These are phyloP conservation scores for Denticeps clupeoides DNA, from an alignment of 2,797 vertebrate species.

Conservation along the genomic window DNA sequence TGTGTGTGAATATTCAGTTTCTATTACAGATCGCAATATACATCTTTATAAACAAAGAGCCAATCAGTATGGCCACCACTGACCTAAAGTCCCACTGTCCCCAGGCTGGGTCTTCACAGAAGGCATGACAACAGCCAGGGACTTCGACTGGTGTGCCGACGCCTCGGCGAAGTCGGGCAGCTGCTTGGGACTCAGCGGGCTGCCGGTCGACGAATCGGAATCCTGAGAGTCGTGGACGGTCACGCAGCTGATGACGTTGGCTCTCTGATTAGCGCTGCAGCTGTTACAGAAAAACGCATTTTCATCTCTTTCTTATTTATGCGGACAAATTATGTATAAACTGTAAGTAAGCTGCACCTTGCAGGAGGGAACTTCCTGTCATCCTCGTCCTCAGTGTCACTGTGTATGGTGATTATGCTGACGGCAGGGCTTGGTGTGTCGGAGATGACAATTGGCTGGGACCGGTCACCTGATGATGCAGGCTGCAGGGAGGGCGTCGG, in stretches of 20 bases:
- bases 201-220: slow-evolving; percentile 87
- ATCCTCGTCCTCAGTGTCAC: slow-evolving; percentile 94
- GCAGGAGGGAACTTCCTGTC: slow-evolving; percentile 80
- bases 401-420: slow-evolving; percentile 97
- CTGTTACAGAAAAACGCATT: slow-evolving; percentile 36
- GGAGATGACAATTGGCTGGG: slow-evolving; percentile 90
- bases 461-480: slow-evolving; percentile 59
- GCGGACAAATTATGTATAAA: neutral
- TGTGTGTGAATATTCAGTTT: no score
- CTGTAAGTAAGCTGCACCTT: slow-evolving; percentile 53
- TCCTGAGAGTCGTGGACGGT: slow-evolving; percentile 95
- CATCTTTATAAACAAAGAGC: neutral
- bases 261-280: slow-evolving; percentile 72
- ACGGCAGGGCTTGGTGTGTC: slow-evolving; percentile 93
- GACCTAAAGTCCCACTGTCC: slow-evolving; percentile 45
- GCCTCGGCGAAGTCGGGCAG: slow-evolving; percentile 50
- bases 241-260: slow-evolving; percentile 96
- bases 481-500: slow-evolving; percentile 60
- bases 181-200: slow-evolving; percentile 72
- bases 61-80: neutral
- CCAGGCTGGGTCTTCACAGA: slow-evolving; percentile 76
- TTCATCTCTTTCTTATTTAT: neutral
- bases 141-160: slow-evolving; percentile 50
- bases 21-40: no score
- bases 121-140: slow-evolving; percentile 77